Evolutionary conservation across 2,888 invertebrate species (phyloP).

Genomic region (Stenichneumon culpator): DNA sequence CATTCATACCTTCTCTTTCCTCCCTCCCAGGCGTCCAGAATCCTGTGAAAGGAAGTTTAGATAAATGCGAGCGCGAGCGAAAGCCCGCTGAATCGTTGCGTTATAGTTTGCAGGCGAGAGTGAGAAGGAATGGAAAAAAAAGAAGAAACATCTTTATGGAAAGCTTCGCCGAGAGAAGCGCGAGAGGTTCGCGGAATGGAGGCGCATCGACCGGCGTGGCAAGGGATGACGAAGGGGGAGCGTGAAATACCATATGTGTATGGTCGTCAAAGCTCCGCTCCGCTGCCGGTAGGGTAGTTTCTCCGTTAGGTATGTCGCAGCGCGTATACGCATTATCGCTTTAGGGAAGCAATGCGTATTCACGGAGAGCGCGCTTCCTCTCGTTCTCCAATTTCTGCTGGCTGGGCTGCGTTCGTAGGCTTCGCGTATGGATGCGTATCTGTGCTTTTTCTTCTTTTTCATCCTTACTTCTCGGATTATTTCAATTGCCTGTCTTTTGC

Average conservation of each 20-base stretch:
- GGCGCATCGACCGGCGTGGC: slow-evolving; percentile 32
- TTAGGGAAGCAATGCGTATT: slow-evolving; percentile 6
- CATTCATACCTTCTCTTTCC: neutral
- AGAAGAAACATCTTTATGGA: neutral
- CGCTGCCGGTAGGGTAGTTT: neutral
- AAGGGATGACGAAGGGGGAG: neutral
- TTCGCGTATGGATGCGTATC: too few relatives aligned
- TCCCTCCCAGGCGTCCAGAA: neutral
- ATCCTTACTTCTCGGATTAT: too few relatives aligned
- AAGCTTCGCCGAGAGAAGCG: neutral
- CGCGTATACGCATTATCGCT: neutral
- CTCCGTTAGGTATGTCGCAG: neutral
- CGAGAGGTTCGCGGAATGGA: slow-evolving; percentile 1
- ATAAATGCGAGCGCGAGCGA: slow-evolving; percentile 8
- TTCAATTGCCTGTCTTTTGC: too few relatives aligned
- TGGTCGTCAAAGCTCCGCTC: slow-evolving; percentile 30
- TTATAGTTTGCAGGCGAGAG: slow-evolving; percentile 4
- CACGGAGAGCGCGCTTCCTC: neutral
- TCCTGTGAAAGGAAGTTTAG: neutral
- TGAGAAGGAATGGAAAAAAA: neutral
- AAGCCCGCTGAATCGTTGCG: slow-evolving; percentile 19
- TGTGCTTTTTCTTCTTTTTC: too few relatives aligned
- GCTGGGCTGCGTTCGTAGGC: too few relatives aligned
- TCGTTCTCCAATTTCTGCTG: too few relatives aligned
- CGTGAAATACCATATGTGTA: neutral